A percentile compares a stretch with the other conserved stretches of the same genome.
phyloP scores from a whole-genome alignment of 2,888 invertebrate genomes.

The Catotricha subobsoleta region DNA sequence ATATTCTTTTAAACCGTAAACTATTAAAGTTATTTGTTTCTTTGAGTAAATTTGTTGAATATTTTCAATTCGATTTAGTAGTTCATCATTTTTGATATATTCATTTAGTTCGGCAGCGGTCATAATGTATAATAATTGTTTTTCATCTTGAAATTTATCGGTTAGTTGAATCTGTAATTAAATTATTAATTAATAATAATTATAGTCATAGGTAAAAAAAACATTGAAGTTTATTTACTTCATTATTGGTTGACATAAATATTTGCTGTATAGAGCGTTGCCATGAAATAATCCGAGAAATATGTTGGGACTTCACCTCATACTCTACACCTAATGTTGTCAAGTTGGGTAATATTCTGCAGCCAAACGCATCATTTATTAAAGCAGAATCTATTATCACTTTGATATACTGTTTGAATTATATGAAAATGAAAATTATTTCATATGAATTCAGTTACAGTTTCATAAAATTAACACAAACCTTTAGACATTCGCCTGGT shows the following conservation, averaged over 20 bases:
- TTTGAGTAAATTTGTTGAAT: slow-evolving; percentile 15
- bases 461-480: too few species aligned
- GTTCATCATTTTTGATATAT: slow-evolving; percentile 13
- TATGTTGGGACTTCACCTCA: slow-evolving; percentile 14
- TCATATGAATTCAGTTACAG: too few species aligned
- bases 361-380: slow-evolving; percentile 11
- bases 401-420: slow-evolving; percentile 9
- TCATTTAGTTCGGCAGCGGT: slow-evolving; percentile 16
- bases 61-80: slow-evolving; percentile 14
- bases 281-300: slow-evolving; percentile 20
- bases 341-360: slow-evolving; percentile 15
- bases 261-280: slow-evolving; percentile 23
- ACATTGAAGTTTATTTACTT: too few species aligned
- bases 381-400: slow-evolving; percentile 9
- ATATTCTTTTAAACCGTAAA: slow-evolving; percentile 15
- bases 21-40: slow-evolving; percentile 17
- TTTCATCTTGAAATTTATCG: slow-evolving; percentile 19
- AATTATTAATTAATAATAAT: neutral
- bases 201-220: too few species aligned
- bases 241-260: slow-evolving; percentile 10
- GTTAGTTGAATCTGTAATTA: slow-evolving; percentile 7
- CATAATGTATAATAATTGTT: slow-evolving; percentile 18
- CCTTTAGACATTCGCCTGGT: slow-evolving; percentile 24
- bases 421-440: too few species aligned
- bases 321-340: slow-evolving; percentile 16